Evolutionary conservation across 2,113 vertebrate species (phyloP).

Genomic region (Chloebia gouldiae): DNA sequence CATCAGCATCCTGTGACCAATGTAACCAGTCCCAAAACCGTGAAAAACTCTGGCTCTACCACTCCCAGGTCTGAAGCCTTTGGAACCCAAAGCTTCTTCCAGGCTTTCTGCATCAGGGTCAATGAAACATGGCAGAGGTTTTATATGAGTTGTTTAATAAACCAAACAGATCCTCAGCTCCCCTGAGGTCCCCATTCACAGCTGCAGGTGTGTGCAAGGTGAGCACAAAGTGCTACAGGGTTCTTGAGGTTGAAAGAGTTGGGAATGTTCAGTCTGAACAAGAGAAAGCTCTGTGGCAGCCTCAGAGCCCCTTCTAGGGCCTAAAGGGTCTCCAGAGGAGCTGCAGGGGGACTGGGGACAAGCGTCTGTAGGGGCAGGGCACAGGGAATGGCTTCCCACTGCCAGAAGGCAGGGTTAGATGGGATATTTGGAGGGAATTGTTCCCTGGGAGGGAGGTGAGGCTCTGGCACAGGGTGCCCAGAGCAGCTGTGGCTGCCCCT

Average conservation of each 20-base stretch:
- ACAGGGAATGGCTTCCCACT: not conserved
- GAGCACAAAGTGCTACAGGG: not conserved
- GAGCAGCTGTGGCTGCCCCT: not conserved
- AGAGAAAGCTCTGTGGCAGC: not conserved
- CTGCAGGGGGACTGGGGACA: not conserved
- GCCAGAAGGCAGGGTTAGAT: rapidly evolving
- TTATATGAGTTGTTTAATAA: not conserved
- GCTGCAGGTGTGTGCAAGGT: not conserved
- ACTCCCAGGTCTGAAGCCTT: not conserved
- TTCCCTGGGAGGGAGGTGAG: rapidly evolving
- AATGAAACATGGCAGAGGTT: not conserved
- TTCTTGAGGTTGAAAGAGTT: not conserved
- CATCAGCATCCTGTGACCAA: not conserved
- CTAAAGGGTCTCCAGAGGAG: not conserved
- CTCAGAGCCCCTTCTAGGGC: not conserved
- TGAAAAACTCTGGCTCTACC: not conserved
- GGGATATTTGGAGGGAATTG: not conserved
- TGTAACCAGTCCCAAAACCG: not conserved
- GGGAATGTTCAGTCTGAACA: not conserved
- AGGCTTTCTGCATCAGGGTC: not conserved
- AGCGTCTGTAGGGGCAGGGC: not conserved
- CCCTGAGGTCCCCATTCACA: not conserved
- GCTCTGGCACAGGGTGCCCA: not conserved
- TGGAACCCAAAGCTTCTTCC: not conserved
- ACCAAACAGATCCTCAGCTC: not conserved